phyloP scores from a whole-genome alignment of 2,113 vertebrate genomes.

The Hippocampus barbouri region DNA sequence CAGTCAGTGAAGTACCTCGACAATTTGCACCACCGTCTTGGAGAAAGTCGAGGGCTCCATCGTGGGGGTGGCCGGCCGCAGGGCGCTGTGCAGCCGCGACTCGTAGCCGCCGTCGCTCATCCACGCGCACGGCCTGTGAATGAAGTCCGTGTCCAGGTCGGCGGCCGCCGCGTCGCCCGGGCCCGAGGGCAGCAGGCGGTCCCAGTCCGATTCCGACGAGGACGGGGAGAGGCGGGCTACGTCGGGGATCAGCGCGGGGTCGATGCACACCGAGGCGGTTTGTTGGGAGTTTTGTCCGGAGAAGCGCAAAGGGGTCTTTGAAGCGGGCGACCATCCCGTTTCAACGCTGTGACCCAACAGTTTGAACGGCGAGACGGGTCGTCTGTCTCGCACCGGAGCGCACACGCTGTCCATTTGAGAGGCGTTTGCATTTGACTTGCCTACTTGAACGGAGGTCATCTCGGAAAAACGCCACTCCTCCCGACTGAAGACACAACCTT shows the following conservation, averaged over 20 bases:
- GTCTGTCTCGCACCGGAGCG: background rate
- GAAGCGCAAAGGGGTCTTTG: background rate
- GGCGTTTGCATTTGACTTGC: background rate
- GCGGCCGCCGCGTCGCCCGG: conserved; percentile 41
- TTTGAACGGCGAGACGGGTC: background rate
- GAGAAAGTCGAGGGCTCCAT: conserved; percentile 31
- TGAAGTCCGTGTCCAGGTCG: conserved; percentile 53
- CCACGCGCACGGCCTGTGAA: conserved; percentile 54
- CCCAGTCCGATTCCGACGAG: conserved; percentile 63
- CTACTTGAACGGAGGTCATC: background rate
- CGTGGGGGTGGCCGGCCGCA: conserved; percentile 34
- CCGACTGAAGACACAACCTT: background rate
- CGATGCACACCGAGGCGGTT: conserved; percentile 63
- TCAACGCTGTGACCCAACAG: background rate
- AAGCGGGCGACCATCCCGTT: background rate
- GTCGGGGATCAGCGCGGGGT: conserved; percentile 53
- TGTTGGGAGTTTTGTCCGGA: conserved; percentile 38
- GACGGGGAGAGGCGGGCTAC: conserved; percentile 27
- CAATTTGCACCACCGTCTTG: conserved; percentile 43
- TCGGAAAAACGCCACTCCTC: conserved; percentile 5
- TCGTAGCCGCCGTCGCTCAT: conserved; percentile 61
- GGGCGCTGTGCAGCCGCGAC: conserved; percentile 58
- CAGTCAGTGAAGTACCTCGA: conserved; percentile 58
- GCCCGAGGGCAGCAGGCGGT: conserved; percentile 54
- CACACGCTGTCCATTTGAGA: background rate